Percentiles rank a stretch among this genome's conserved stretches.
These are phyloP conservation scores for Idaea biselata DNA, from an alignment of 2,888 invertebrate genomes.

Conservation along the genomic window DNA sequence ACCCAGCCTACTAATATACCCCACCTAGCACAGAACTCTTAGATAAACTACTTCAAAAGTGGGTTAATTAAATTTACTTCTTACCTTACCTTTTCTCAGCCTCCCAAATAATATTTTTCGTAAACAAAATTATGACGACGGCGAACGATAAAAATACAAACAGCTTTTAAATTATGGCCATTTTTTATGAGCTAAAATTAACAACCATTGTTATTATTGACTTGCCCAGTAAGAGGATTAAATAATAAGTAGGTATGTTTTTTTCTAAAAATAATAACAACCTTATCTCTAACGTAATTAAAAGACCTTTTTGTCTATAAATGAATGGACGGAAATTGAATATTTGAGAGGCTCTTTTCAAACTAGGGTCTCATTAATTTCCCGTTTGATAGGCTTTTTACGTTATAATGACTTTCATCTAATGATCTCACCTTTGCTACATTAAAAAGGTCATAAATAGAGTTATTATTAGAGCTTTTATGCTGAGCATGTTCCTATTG, in stretches of 20 bases:
- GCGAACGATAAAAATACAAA: not conserved
- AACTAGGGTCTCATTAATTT: constrained; percentile 6
- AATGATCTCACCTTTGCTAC: constrained; percentile 10
- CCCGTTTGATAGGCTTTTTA: constrained; percentile 23
- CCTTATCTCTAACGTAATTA: constrained; percentile 27
- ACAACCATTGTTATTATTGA: constrained; percentile 18
- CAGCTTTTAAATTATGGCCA: not conserved
- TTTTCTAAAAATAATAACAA: constrained; percentile 24
- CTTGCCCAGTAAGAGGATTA: constrained; percentile 11
- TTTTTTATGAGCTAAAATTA: not conserved
- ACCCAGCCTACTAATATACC: too few species aligned
- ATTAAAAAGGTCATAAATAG: constrained; percentile 1
- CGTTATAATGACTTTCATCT: constrained; percentile 14
- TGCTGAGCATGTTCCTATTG: too few species aligned
- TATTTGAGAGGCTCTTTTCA: constrained; percentile 40
- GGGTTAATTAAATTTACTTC: not conserved
- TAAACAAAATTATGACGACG: not conserved
- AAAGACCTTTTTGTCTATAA: constrained; percentile 35
- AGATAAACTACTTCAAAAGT: not conserved
- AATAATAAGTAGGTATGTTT: constrained; percentile 4
- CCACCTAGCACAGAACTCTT: not conserved
- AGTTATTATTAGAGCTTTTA: constrained; percentile 7
- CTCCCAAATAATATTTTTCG: not conserved
- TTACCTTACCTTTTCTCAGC: not conserved
- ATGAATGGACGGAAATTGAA: constrained; percentile 45